Conservation (phyloP, 2,113 vertebrate species). For the Ranitomeya variabilis region DNA sequence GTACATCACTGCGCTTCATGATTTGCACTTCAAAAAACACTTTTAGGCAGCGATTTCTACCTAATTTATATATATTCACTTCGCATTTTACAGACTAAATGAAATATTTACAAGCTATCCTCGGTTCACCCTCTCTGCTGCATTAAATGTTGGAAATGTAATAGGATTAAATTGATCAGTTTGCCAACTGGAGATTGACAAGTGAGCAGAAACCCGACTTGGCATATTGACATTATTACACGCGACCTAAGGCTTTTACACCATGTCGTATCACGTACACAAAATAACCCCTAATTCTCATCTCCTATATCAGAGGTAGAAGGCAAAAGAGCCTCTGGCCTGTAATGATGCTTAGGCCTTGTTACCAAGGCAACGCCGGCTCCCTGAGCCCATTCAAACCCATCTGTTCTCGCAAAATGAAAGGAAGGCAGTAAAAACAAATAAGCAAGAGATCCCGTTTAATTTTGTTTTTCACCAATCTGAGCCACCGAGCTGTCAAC, state of each 20-base stretch:
- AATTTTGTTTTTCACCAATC: conserved; percentile 27
- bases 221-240: neutral
- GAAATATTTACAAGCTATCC: neutral
- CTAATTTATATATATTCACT: neutral
- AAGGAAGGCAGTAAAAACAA: conserved; percentile 43
- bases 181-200: neutral
- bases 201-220: neutral
- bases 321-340: conserved; percentile 46
- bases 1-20: neutral
- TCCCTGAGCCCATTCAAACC: conserved; percentile 46
- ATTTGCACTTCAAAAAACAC: neutral
- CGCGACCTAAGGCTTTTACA: neutral
- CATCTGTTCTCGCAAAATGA: conserved; percentile 51
- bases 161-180: neutral
- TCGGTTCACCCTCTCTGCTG: neutral
- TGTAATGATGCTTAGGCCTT: conserved; percentile 43
- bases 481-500: conserved; percentile 17
- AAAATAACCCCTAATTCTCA: conserved; percentile 13
- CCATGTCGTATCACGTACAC: conserved; percentile 12
- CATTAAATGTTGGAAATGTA: neutral
- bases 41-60: neutral
- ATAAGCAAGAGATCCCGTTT: conserved; percentile 23
- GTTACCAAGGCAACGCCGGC: conserved; percentile 45
- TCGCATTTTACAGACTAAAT: neutral
- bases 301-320: conserved; percentile 39